Conservation (phyloP, 2,888 invertebrate species). For the Drosophila barbarae region DNA sequence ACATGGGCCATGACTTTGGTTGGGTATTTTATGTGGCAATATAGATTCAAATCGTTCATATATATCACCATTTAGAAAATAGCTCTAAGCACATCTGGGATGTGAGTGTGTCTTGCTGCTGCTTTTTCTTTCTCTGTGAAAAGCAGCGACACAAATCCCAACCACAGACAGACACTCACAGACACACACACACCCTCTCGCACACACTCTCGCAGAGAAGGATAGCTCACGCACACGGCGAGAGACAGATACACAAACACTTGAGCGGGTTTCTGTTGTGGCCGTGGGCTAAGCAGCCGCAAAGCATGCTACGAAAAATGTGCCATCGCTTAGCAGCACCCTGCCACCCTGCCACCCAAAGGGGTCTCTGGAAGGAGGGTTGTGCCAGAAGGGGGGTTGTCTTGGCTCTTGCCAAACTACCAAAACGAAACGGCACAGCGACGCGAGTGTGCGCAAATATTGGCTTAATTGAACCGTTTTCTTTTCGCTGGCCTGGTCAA, state of each 20-base stretch:
- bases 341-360: not conserved
- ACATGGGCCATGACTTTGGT: not conserved
- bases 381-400: not conserved
- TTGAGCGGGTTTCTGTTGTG: constrained; percentile 32
- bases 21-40: constrained; percentile 5
- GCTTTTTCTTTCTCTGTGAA: constrained; percentile 6
- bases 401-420: constrained; percentile 23
- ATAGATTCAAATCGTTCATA: constrained; percentile 1
- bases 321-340: constrained; percentile 48
- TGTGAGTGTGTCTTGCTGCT: not conserved
- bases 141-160: constrained; percentile 32
- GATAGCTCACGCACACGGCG: constrained; percentile 27
- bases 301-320: constrained; percentile 60
- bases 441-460: constrained; percentile 70
- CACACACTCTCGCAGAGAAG: not conserved
- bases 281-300: constrained; percentile 48
- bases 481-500: constrained; percentile 16
- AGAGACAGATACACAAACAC: constrained; percentile 42
- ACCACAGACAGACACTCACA: constrained; percentile 31
- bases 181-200: constrained; percentile 8
- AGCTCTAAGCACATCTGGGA: not conserved
- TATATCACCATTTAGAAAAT: not conserved
- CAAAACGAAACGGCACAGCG: constrained; percentile 4
- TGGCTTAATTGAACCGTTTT: constrained; percentile 70
- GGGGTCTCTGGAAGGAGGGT: not conserved